Evolutionary conservation across 2,888 invertebrate species (phyloP).

Genomic region (Pediacus dermestoides): DNA sequence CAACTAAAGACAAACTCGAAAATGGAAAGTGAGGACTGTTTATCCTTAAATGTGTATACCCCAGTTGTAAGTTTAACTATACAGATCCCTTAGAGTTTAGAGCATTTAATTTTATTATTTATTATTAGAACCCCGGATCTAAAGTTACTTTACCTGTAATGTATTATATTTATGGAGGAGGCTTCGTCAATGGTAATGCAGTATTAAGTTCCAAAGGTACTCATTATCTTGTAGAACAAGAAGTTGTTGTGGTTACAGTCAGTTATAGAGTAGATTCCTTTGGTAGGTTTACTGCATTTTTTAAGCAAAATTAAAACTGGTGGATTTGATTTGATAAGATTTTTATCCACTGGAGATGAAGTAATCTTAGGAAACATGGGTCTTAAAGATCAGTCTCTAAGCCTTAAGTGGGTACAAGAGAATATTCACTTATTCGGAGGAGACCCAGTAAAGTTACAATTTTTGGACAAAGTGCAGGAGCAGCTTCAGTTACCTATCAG

Average conservation of each 20-base stretch:
- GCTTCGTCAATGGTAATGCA: conserved; percentile 42
- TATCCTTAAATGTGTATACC: conserved; percentile 32
- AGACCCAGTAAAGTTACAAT: conserved; percentile 30
- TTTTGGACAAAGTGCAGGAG: conserved; percentile 34
- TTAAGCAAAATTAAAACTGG: conserved; percentile 7
- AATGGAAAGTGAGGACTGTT: conserved; percentile 31
- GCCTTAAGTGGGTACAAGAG: conserved; percentile 30
- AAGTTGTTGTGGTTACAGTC: conserved; percentile 32
- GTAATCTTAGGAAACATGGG: conserved; percentile 32
- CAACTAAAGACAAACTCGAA: conserved; percentile 19
- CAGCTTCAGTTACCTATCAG: conserved; percentile 26
- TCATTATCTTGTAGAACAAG: conserved; percentile 39
- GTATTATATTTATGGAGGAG: conserved; percentile 47
- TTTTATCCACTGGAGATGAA: conserved; percentile 29
- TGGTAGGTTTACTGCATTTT: conserved; percentile 21
- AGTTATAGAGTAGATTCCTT: conserved; percentile 34
- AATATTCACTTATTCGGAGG: conserved; percentile 34
- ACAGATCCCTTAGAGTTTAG: too few species aligned
- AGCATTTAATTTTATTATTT: too few species aligned
- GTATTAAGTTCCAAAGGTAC: conserved; percentile 36
- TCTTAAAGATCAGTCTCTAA: conserved; percentile 32
- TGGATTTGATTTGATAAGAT: conserved; percentile 18
- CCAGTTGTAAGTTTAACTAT: too few species aligned
- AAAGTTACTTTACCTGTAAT: conserved; percentile 40
- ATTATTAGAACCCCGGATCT: conserved; percentile 13